Base-by-base conservation (phyloP, 2,888 invertebrate genomes). In the Isotomurus palustris region DNA sequence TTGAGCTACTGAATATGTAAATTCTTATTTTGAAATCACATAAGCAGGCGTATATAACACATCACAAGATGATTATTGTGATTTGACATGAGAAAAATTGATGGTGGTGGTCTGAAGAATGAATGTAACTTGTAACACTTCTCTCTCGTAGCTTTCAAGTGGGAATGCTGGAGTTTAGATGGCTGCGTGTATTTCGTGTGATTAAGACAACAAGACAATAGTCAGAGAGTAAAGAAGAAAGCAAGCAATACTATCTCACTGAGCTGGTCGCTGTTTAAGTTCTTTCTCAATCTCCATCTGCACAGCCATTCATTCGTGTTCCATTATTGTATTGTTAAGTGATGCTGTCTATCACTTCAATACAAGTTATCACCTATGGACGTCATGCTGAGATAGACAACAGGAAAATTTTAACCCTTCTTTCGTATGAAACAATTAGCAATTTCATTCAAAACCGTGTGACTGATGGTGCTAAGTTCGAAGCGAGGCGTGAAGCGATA, bases 191-290 rank as follows among this genome's bases (percentile, higher is more conserved):
- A n/a, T n/a, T 32, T 8, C 8, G 28, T n/a, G 17, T 8, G 53
- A 57, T 54, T 55, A 53, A 60, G 60, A 63, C 54, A 55, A 52
- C 38, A 63, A 60, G 58, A 63, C 63, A 63, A 63, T 63, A 51
- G 56, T 49, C 22, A 41, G 21, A 17, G 48, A 40, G 24, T 29
- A 32, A 51, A n/a, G n/a, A n/a, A n/a, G n/a, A n/a, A n/a, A n/a
- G n/a, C n/a, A n/a, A n/a, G n/a, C n/a, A n/a, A n/a, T n/a, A n/a
- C n/a, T n/a, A n/a, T n/a, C n/a, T n/a, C n/a, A n/a, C n/a, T n/a
- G n/a, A n/a, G n/a, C n/a, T n/a, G n/a, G n/a, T n/a, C n/a, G n/a
- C n/a, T n/a, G n/a, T n/a, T n/a, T n/a, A n/a, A n/a, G n/a, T n/a
- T n/a, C 53, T 35, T 49, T 61, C 51, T 41, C 53, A 50, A 57